Evolutionary conservation across 2,888 invertebrate genomes (phyloP).

Genomic region (Alloscopus bannaensis): DNA sequence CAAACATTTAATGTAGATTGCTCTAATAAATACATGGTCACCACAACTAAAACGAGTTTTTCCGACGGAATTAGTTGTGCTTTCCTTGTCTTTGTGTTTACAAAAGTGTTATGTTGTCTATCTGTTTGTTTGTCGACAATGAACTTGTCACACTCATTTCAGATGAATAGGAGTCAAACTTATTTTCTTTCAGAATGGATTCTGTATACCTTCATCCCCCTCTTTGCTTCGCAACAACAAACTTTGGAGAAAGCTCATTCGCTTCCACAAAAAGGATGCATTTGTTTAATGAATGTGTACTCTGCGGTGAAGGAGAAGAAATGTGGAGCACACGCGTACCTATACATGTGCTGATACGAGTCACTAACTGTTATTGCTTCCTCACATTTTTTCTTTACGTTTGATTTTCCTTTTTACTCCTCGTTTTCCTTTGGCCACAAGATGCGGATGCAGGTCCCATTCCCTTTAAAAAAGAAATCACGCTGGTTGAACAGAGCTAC

Average conservation of each 20-base stretch:
- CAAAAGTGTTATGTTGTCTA: neutral
- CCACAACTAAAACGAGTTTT: too few species aligned
- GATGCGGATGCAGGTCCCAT: neutral
- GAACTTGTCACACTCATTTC: conserved; percentile 32
- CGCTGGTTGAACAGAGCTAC: too few species aligned
- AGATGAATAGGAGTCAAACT: conserved; percentile 3
- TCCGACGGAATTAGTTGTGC: conserved; percentile 2
- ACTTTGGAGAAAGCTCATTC: too few species aligned
- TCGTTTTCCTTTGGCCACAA: too few species aligned
- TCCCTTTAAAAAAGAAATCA: too few species aligned
- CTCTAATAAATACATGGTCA: conserved; percentile 11
- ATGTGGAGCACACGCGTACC: too few species aligned
- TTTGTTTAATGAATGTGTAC: too few species aligned
- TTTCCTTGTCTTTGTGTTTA: neutral
- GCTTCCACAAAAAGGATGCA: too few species aligned
- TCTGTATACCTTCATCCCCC: neutral
- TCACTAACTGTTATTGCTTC: too few species aligned
- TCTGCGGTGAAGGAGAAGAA: too few species aligned
- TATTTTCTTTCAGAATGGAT: conserved; percentile 20
- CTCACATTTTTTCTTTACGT: neutral
- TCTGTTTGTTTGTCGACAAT: conserved; percentile 34
- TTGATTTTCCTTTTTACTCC: neutral
- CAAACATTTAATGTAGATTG: neutral
- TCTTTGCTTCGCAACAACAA: too few species aligned
- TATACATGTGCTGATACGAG: too few species aligned